Evolutionary conservation across 1,140 invertebrate species (phyloP).

Genomic region (Thaumatotibia leucotreta): DNA sequence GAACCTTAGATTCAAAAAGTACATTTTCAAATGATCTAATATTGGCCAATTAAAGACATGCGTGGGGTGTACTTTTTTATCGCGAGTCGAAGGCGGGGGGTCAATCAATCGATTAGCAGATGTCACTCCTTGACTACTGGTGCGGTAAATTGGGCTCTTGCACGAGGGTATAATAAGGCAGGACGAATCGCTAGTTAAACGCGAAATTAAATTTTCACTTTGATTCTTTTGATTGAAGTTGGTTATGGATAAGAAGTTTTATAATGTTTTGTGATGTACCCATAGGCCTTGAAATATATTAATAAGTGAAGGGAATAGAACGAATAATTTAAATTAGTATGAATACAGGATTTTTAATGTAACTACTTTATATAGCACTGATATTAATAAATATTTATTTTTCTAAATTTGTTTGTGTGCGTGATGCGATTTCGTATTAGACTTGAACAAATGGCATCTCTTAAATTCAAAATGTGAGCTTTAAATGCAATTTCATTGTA

Average conservation of each 20-base stretch:
- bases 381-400: too few species aligned
- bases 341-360: too few species aligned
- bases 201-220: neutral
- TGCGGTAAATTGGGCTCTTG: conserved; percentile 66
- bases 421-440: too few species aligned
- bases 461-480: too few species aligned
- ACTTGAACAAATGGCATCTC: too few species aligned
- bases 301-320: too few species aligned
- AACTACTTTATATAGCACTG: too few species aligned
- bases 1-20: neutral
- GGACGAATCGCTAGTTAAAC: neutral
- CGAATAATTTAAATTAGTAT: too few species aligned
- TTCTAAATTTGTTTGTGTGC: too few species aligned
- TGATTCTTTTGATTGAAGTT: neutral
- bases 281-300: too few species aligned
- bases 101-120: conserved; percentile 74
- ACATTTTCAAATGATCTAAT: conserved; percentile 12
- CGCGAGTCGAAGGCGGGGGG: conserved; percentile 49
- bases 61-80: conserved; percentile 52
- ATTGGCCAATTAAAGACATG: conserved; percentile 34
- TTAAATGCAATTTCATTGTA: too few species aligned
- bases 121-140: conserved; percentile 66
- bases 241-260: neutral
- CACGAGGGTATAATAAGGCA: conserved; percentile 42
- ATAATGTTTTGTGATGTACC: too few species aligned